phyloP scores from a whole-genome alignment of 1,140 invertebrate species.

The Panagrolaimus sp. region DNA sequence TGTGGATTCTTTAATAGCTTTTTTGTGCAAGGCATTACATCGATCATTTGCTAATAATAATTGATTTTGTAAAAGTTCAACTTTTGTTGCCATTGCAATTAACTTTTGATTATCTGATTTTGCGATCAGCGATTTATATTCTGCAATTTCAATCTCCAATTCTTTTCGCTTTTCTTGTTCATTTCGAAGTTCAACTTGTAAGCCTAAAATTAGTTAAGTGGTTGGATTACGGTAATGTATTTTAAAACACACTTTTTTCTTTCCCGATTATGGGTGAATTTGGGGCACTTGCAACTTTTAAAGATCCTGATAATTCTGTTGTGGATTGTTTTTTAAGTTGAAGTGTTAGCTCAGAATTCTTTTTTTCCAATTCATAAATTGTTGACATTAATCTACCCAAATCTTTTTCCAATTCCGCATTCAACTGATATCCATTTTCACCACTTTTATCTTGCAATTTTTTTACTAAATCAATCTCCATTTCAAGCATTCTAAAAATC shows the following conservation, averaged over 20 bases:
- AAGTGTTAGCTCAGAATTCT: conserved; percentile 41
- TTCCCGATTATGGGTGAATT: not conserved
- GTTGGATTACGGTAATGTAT: conserved; percentile 20
- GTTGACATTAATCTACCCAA: conserved; percentile 35
- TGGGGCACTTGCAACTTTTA: not conserved
- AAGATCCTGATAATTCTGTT: not conserved
- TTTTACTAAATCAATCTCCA: conserved; percentile 40
- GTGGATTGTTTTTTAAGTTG: conserved; percentile 31
- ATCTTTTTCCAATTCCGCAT: conserved; percentile 47
- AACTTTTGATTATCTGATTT: conserved; percentile 57
- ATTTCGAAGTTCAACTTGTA: conserved; percentile 42
- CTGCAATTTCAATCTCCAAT: conserved; percentile 47
- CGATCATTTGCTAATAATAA: conserved; percentile 48
- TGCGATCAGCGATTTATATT: conserved; percentile 53
- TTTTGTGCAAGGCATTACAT: conserved; percentile 50
- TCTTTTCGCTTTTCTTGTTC: conserved; percentile 47
- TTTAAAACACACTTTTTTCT: conserved; percentile 36
- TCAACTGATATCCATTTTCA: conserved; percentile 21
- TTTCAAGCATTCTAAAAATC: conserved; percentile 37
- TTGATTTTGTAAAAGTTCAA: conserved; percentile 51
- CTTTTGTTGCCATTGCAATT: conserved; percentile 54
- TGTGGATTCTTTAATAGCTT: conserved; percentile 23
- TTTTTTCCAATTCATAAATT: conserved; percentile 47
- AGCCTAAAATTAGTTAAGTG: conserved; percentile 35
- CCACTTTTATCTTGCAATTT: conserved; percentile 21